Evolutionary conservation across 2,113 vertebrate species (phyloP).

Genomic region (Oryctolagus cuniculus): mOryCun1.1 NC_091435.1:148983001-148983500

Average conservation of each 20-base stretch:
- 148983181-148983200: not conserved
- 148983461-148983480: not conserved
- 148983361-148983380: not conserved
- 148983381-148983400: not conserved
- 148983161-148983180: not conserved
- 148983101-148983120: not conserved
- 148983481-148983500: not conserved
- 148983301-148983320: not conserved
- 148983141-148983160: not conserved
- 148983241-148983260: not conserved
- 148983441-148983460: not conserved
- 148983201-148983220: not conserved
- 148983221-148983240: not conserved
- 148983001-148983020: not conserved
- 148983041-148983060: not conserved
- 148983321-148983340: not conserved
- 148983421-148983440: not conserved
- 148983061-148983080: not conserved
- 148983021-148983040: not conserved
- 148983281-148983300: not conserved
- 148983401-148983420: constrained; percentile 5
- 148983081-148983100: constrained; percentile 19
- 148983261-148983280: not conserved
- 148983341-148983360: not conserved
- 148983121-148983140: not conserved